Evolutionary conservation across 2,797 vertebrate species (phyloP), one percentile per base, ranked within the genome.

Genomic region (Chelon labrosus): DNA sequence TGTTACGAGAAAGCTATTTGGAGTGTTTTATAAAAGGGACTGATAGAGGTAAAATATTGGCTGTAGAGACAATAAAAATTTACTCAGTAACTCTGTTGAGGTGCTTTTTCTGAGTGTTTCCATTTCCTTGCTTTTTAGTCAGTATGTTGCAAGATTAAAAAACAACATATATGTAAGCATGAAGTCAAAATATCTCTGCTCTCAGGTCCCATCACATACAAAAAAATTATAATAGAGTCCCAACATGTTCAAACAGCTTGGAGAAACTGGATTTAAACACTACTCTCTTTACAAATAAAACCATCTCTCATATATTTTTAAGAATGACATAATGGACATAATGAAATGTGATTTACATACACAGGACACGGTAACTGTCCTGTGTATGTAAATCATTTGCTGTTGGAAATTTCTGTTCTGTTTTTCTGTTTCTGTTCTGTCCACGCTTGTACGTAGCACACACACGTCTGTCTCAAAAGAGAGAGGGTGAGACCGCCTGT

Each of bases 331-430:
- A 27, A 27, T 27, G 35, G n/a, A 4, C 9, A n/a, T 11, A 10
- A 35, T 37, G 16, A 55, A 46, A 8, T 6, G 22, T n/a, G 42
- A 39, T 39, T 67, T 67, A 11, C 53, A 67, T 46, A 49, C 14
- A 16, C 42, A 38, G 31, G 46, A 49, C 10, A 38, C 19, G 5
- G 31, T 13, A 50, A 38, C 42, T 47, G 50, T 25, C 37, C 19
- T 44, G 25, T 53, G 16, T 46, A 44, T 44, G 49, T 35, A 53
- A 52, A 42, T 17, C 17, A 7, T 44, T 7, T 7, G 10, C 27
- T 1, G n/a, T 41, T 69, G 39, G 16, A 22, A 42, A 52, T 52
- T 42, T 42, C 16, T 31, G 17, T 51, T 41, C 31, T 56, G 1
- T 47, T 42, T 49, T 49, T 56, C 6, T 19, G n/a, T 20, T n/a